A percentile compares a stretch with the other conserved stretches of the same genome.
Conservation (phyloP, 2,888 invertebrate species). For the Nephrotoma flavescens region DNA sequence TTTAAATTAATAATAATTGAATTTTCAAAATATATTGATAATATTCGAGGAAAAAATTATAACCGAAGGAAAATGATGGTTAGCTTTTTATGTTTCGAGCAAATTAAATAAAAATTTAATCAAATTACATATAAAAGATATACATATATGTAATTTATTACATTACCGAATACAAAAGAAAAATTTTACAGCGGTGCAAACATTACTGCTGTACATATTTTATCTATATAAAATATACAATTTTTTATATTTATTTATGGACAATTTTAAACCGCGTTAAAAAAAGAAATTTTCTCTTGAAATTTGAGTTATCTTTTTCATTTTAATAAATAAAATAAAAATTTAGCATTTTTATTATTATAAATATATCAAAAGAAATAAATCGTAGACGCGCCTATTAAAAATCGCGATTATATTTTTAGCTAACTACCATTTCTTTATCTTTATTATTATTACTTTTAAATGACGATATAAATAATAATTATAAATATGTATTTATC, state of each 20-base stretch:
- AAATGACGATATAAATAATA: not conserved
- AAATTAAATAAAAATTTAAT: not conserved
- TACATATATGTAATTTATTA: not conserved
- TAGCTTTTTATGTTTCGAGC: not conserved
- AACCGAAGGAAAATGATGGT: not conserved
- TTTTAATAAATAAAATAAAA: not conserved
- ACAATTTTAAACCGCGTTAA: not conserved
- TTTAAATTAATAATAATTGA: not conserved
- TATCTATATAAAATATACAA: not conserved
- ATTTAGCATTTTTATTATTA: not conserved
- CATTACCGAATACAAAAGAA: not conserved
- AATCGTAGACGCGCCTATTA: not conserved
- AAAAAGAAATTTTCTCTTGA: not conserved
- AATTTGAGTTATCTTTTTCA: not conserved
- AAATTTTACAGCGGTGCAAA: not conserved
- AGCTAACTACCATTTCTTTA: not conserved
- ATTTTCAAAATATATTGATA: not conserved
- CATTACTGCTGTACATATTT: not conserved
- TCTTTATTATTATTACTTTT: not conserved
- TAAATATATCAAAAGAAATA: not conserved
- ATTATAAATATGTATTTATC: not conserved
- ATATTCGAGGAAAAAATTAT: not conserved
- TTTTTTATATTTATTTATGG: not conserved
- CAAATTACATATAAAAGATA: not conserved
- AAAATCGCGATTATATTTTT: not conserved